Evolutionary conservation across 1,140 invertebrate genomes (phyloP).

Genomic region (Diachasmimorpha longicaudata): DNA sequence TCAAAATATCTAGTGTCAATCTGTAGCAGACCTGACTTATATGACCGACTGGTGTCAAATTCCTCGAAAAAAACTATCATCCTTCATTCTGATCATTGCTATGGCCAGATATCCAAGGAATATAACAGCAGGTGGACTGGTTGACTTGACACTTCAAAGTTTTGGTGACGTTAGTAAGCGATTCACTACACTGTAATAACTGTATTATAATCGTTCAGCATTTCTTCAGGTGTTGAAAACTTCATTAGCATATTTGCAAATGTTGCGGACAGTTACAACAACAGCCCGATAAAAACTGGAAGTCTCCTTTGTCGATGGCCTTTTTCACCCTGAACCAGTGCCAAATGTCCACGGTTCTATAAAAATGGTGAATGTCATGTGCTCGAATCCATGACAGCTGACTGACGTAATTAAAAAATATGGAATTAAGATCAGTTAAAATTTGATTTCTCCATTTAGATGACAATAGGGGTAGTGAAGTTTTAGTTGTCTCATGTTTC

Average conservation of each 20-base stretch:
- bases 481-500: no score
- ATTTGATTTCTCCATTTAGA: no score
- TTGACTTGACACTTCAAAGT: conserved; percentile 34
- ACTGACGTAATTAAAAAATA: no score
- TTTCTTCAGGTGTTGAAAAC: neutral
- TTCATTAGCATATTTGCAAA: neutral
- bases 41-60: conserved; percentile 36
- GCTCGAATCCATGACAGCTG: no score
- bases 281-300: neutral
- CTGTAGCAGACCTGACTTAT: conserved; percentile 11
- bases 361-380: no score
- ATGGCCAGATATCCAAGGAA: conserved; percentile 32
- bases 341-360: no score
- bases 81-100: conserved; percentile 36
- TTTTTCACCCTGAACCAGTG: no score
- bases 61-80: conserved; percentile 19
- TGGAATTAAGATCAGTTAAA: no score
- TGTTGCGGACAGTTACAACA: neutral
- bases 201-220: neutral
- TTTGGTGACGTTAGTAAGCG: conserved; percentile 35
- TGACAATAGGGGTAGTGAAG: no score
- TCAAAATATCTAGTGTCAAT: conserved; percentile 7
- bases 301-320: no score
- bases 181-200: neutral
- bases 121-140: conserved; percentile 35